Base-by-base conservation (phyloP, 2,797 vertebrate species). In the Acrocephalus scirpaceus region DNA sequence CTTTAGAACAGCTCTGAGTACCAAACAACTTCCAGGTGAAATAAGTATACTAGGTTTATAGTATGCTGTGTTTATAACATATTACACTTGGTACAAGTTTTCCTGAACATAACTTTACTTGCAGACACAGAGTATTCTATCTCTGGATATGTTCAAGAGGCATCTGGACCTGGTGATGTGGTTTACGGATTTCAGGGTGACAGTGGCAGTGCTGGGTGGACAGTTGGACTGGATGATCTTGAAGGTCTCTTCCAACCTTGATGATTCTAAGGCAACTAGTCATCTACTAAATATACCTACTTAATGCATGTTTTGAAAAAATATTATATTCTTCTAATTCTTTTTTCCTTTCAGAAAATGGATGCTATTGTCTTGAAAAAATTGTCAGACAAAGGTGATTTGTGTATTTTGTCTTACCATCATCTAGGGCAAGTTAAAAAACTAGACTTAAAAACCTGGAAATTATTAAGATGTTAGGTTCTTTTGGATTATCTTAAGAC, bases 1-100 rank as follows among this genome's bases (percentile, higher is more conserved):
- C 48, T 36, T 73, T 69, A 69, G 65, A 94, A 90, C 40, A 96
- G 40, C n/a, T 73, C 15, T 90, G 10, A 79, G 50, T 56, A 82
- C 10, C 40, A 90, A 60, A 78, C 29, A 90, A 62, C 26, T 32
- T 66, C 30, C 18, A 7, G 23, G 11, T 21, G 32, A 79, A 76
- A 58, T 67, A 75, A 36, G 50, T n/a, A 40, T 30, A 36, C 1
- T 38, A 75, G 13, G 30, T 70, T 62, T 76, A 53, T 80, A 40
- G 18, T 53, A 71, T 2, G 13, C 51, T 74, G 30, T 38, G 7
- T 17, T 75, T 70, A 8, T 23, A 87, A 71, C 2, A 29, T 14
- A 38, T 36, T 81, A 45, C 18, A 84, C 34, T 42, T 80, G 12
- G 67, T 84, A 73, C 13, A 87, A 51, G 8, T 34, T 84, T 50